phyloP scores from a whole-genome alignment of 2,797 vertebrate species.

The Paedocypris micromegethes region DNA sequence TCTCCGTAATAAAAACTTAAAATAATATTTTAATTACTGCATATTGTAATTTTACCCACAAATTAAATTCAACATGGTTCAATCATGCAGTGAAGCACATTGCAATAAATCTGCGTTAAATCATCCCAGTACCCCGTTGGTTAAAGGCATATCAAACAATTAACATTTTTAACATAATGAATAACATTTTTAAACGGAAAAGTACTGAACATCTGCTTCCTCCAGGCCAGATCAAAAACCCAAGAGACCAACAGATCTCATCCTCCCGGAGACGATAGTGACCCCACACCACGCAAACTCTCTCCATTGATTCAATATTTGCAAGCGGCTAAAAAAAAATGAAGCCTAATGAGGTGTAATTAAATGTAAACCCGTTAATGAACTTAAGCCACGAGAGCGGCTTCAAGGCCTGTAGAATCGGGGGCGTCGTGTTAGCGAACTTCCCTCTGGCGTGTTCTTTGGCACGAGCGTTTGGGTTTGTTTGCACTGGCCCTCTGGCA shows the following conservation, averaged over 20 bases:
- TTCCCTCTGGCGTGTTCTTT: constrained; percentile 43
- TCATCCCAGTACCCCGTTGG: no score
- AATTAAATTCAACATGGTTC: no score
- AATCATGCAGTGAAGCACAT: no score
- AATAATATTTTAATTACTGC: no score
- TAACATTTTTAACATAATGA: neutral
- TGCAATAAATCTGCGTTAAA: no score
- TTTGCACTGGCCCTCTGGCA: constrained; percentile 56
- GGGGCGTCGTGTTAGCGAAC: constrained; percentile 47
- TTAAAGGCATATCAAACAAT: no score
- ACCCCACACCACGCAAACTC: constrained; percentile 32
- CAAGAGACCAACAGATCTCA: no score
- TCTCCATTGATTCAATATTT: constrained; percentile 61
- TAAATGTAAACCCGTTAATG: constrained; percentile 67
- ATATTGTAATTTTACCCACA: no score
- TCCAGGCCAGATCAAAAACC: neutral
- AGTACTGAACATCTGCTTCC: constrained; percentile 13
- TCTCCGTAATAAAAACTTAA: no score
- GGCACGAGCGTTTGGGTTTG: constrained; percentile 52
- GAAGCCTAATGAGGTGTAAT: constrained; percentile 65
- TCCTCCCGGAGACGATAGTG: neutral
- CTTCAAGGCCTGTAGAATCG: constrained; percentile 54
- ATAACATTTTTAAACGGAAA: neutral
- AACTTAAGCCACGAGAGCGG: constrained; percentile 55
- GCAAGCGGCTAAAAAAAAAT: constrained; percentile 58